Base-by-base conservation (phyloP, 2,113 vertebrate genomes). In the Bubo bubo region DNA sequence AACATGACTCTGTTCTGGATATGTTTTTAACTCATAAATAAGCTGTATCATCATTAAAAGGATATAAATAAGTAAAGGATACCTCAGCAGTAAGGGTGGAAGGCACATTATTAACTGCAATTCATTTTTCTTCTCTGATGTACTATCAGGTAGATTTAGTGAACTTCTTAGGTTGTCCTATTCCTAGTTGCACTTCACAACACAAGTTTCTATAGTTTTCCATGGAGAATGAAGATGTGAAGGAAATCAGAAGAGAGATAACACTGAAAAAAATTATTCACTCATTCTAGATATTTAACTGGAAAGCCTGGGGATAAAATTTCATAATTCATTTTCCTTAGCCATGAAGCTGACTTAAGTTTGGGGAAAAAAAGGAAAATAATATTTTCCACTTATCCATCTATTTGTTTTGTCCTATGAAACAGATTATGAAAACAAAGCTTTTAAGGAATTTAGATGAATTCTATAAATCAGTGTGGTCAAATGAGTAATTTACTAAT, bases 281-380 rank as follows among this genome's bases (percentile, higher is more conserved):
- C 1, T n/a, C 8, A 16, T 72, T 75, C 15, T 18, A 79, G 13
- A 52, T 60, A 83, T 64, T 88, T 91, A 53, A 86, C 18, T 59
- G 17, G 72, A 79, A 63, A 88, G 9, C 14, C 15, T 12, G 45
- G 4, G 34, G 17, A 16, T 63, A 79, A 86, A 70, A 8, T 74
- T 73, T 41, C 11, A 12, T 35, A 70, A 73, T 43, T 84, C 4
- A 62, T 81, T 93, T 82, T 62, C 24, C 9, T 81, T 66, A 67
- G 10, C 8, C 27, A 49, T 28, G 20, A 53, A 22, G 5, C 2
- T 80, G 14, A 55, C 7, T 34, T 79, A 45, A 62, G 5, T 72
- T 72, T 15, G 1, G 5, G 13, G 6, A 2, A 2, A 0, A 10
- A 43, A 23, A 4, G 3, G 4, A 8, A 34, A 64, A n/a, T 9